phyloP scores from a whole-genome alignment of 2,888 invertebrate genomes.

The Gryllus longicercus region DNA sequence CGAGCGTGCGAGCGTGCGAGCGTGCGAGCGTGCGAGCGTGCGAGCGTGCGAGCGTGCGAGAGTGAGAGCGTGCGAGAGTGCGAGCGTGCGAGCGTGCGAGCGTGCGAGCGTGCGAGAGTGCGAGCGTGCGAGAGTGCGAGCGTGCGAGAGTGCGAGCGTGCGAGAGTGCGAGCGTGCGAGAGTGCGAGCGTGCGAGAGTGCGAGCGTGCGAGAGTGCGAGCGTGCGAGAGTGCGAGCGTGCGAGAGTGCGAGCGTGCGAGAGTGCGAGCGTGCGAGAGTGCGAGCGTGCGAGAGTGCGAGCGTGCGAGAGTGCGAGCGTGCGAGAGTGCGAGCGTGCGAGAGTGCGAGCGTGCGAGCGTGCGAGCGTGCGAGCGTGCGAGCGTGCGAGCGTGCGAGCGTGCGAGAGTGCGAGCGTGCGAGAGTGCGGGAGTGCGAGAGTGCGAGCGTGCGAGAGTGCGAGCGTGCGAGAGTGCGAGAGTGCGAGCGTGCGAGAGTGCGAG shows the following conservation, averaged over 20 bases:
- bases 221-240: no score
- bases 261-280: no score
- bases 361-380: no score
- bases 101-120: conserved; percentile 37
- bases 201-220: conserved; percentile 31
- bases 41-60: conserved; percentile 30
- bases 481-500: conserved; percentile 37
- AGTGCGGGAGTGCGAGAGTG: conserved; percentile 31
- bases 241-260: conserved; percentile 37
- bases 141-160: conserved; percentile 35
- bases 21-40: neutral
- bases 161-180: conserved; percentile 27
- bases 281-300: conserved; percentile 30
- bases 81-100: no score
- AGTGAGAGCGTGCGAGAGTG: conserved; percentile 37
- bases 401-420: conserved; percentile 27
- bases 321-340: no score
- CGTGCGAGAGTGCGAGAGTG: no score
- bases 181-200: conserved; percentile 31
- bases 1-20: conserved; percentile 37
- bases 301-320: conserved; percentile 33
- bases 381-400: conserved; percentile 35
- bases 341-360: conserved; percentile 38
- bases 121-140: no score
- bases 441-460: conserved; percentile 31